Percentiles rank a stretch among this genome's conserved stretches.
These are phyloP conservation scores for Chionomys nivalis DNA, from an alignment of 2,113 vertebrate genomes.

Conservation along the genomic window DNA sequence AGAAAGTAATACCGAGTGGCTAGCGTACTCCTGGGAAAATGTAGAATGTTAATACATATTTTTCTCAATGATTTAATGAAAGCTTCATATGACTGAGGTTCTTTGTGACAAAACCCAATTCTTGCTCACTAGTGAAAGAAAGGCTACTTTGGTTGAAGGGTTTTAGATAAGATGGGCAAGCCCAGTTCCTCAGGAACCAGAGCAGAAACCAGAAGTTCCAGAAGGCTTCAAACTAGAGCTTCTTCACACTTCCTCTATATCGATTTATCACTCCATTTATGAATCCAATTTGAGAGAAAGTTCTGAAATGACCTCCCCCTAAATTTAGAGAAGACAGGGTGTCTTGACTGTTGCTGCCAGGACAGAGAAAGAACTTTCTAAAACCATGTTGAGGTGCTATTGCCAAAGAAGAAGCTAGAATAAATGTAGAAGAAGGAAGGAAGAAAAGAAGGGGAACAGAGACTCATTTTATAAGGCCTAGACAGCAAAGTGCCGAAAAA, in stretches of 20 bases:
- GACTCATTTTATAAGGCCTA: background rate
- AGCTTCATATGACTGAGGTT: background rate
- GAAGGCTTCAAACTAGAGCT: background rate
- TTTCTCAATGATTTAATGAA: constrained; percentile 50
- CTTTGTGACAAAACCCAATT: constrained; percentile 49
- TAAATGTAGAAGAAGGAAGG: background rate
- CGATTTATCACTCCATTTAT: background rate
- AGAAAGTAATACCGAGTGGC: background rate
- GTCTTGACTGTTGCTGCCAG: background rate
- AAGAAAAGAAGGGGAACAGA: background rate
- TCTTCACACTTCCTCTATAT: background rate
- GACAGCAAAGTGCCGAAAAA: background rate
- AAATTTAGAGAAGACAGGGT: background rate
- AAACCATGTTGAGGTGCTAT: background rate
- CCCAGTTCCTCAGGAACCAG: background rate
- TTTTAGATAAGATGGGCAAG: background rate
- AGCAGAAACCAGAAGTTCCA: constrained; percentile 22
- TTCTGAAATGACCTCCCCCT: background rate
- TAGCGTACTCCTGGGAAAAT: constrained; percentile 43
- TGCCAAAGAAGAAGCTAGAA: constrained; percentile 22
- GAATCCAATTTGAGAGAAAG: constrained; percentile 25
- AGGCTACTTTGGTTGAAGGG: constrained; percentile 14
- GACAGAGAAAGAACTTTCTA: background rate
- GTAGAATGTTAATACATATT: constrained; percentile 52
- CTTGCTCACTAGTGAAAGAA: constrained; percentile 31